Conservation (phyloP, 92 coral and sea anemone genomes). For the Metridium senile region DNA sequence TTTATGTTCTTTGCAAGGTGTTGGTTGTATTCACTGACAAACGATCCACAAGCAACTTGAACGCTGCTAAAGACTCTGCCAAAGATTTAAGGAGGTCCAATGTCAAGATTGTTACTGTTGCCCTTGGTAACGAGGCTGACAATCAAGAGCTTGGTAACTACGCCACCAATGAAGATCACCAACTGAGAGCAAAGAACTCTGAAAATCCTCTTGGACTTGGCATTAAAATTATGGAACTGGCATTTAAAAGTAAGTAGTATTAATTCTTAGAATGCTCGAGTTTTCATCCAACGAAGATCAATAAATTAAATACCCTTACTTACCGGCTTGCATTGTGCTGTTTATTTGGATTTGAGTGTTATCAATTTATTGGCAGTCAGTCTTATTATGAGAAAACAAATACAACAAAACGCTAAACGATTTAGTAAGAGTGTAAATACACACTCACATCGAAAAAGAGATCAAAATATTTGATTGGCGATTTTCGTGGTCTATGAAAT, state of each 20-base stretch:
- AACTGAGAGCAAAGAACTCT: constrained; percentile 52
- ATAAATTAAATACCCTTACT: neutral
- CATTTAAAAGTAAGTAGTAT: constrained; percentile 51
- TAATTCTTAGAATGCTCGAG: too few species aligned
- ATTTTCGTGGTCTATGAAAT: too few species aligned
- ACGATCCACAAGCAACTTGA: constrained; percentile 25
- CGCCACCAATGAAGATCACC: constrained; percentile 57
- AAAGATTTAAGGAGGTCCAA: constrained; percentile 42
- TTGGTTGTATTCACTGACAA: constrained; percentile 45
- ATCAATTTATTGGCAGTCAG: too few species aligned
- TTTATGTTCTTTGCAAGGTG: constrained; percentile 13
- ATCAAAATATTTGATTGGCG: too few species aligned
- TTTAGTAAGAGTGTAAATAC: too few species aligned
- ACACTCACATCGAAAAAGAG: too few species aligned
- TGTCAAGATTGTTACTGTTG: constrained; percentile 75
- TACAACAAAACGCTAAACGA: too few species aligned
- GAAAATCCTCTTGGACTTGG: constrained; percentile 72
- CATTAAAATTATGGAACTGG: constrained; percentile 63
- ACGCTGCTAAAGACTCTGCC: constrained; percentile 26
- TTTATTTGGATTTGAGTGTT: too few species aligned
- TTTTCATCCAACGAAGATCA: neutral
- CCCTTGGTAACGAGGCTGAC: constrained; percentile 77
- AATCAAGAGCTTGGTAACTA: constrained; percentile 64
- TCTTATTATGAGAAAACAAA: too few species aligned
- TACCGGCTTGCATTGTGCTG: too few species aligned